Conservation (phyloP, 2,888 invertebrate genomes). For the Limenitis camilla region DNA sequence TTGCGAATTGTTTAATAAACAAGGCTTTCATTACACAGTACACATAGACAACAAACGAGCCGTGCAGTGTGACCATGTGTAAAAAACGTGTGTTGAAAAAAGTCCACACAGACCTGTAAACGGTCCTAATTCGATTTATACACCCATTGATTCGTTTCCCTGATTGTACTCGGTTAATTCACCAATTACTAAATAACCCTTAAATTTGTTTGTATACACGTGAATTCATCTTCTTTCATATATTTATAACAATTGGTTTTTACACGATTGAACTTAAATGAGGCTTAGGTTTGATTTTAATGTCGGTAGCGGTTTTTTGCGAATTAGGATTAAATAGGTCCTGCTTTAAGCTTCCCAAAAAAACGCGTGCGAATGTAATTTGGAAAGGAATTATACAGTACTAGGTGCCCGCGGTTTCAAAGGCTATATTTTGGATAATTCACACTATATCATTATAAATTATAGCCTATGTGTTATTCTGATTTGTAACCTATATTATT, state of each 20-base stretch:
- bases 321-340: neutral
- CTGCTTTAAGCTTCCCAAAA: neutral
- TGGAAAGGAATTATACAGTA: no score
- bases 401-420: no score
- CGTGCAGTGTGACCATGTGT: conserved; percentile 57
- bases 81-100: conserved; percentile 49
- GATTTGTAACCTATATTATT: no score
- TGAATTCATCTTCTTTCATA: conserved; percentile 54
- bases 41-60: conserved; percentile 30
- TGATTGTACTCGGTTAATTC: conserved; percentile 52
- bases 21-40: conserved; percentile 6
- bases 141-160: conserved; percentile 64
- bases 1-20: conserved; percentile 13
- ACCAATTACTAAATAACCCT: conserved; percentile 67
- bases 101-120: conserved; percentile 53
- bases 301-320: conserved; percentile 11
- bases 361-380: no score
- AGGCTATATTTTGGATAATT: no score
- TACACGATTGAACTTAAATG: conserved; percentile 41
- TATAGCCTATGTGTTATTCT: no score
- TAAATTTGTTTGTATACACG: conserved; percentile 47
- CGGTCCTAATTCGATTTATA: conserved; percentile 68
- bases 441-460: no score
- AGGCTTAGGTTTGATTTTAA: conserved; percentile 14
- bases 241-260: conserved; percentile 50